Base-by-base conservation (phyloP, 2,888 invertebrate species). In the Drosophila niveifrons region DNA sequence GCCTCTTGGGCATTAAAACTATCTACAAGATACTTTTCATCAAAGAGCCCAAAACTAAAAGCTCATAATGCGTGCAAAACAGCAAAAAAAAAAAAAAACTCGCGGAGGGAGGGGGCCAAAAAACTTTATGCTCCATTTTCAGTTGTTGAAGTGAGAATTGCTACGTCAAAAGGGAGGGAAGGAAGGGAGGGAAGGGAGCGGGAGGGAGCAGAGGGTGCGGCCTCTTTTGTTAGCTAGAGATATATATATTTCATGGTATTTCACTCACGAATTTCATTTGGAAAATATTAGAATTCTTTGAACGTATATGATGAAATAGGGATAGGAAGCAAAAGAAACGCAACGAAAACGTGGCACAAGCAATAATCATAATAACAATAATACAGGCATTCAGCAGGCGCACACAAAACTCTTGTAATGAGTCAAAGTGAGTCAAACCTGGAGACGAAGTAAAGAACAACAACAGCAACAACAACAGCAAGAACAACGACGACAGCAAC, bases 211-310 rank as follows among this genome's bases (percentile, higher is more conserved):
- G 23, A 23, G 23, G 23, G 4, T 36, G 11, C n/a, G 36, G 23
- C 39, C 66, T 71, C 66, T 71, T 62, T 64, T 65, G 52, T 76
- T 62, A 46, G 48, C 41, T 13, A 23, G 51, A 64, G 74, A 78
- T 50, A 65, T 78, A 78, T 50, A 65, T 78, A 75, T 78, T 66
- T 80, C 75, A 81, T 76, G 77, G 82, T 83, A 83, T 88, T 84
- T 84, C 72, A 74, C 88, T 86, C 83, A 84, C 83, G 88, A 84
- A 84, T 75, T 86, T 88, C 83, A 84, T 88, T 84, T 88, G 9
- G 58, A 69, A 67, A 66, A 79, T 85, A 87, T 88, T 88, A 88
- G 82, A 83, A 88, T 83, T 84, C 82, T 77, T 70, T 52, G 62
- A 71, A 52, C 74, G 75, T 78, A 58, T 18, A 58, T 18, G 51